Conservation (phyloP, 1,140 invertebrate genomes). For the Paramacrobiotus metropolitanus region DNA sequence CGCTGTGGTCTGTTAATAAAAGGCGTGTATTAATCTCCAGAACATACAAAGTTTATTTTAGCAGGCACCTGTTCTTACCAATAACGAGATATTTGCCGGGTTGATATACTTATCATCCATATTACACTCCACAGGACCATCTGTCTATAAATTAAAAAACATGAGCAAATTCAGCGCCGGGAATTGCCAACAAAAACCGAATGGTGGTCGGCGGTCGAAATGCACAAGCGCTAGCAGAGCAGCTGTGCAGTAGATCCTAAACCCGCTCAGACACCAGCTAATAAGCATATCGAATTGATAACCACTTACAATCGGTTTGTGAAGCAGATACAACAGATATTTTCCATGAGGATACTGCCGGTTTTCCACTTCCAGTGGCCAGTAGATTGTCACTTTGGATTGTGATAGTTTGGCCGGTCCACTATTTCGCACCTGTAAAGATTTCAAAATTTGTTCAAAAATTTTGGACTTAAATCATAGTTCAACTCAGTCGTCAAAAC, state of each 20-base stretch:
- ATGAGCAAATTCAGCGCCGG: too few relatives aligned
- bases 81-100: slow-evolving; percentile 7
- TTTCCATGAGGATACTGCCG: slow-evolving; percentile 49
- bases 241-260: too few relatives aligned
- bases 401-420: slow-evolving; percentile 58
- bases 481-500: neutral
- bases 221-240: too few relatives aligned
- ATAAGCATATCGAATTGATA: too few relatives aligned
- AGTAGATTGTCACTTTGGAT: slow-evolving; percentile 52
- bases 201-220: too few relatives aligned
- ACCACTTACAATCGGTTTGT: slow-evolving; percentile 32
- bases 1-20: too few relatives aligned
- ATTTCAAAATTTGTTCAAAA: slow-evolving; percentile 8
- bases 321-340: slow-evolving; percentile 69
- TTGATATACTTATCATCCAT: slow-evolving; percentile 7
- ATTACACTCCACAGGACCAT: slow-evolving; percentile 3
- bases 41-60: neutral
- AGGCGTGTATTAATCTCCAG: neutral
- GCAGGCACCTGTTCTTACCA: neutral
- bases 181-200: too few relatives aligned
- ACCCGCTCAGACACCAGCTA: too few relatives aligned
- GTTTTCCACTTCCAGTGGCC: slow-evolving; percentile 68
- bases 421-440: slow-evolving; percentile 35
- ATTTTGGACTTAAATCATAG: too few relatives aligned
- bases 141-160: slow-evolving; percentile 7